Base-by-base conservation (phyloP, 2,888 invertebrate species). In the Nomada fucata region DNA sequence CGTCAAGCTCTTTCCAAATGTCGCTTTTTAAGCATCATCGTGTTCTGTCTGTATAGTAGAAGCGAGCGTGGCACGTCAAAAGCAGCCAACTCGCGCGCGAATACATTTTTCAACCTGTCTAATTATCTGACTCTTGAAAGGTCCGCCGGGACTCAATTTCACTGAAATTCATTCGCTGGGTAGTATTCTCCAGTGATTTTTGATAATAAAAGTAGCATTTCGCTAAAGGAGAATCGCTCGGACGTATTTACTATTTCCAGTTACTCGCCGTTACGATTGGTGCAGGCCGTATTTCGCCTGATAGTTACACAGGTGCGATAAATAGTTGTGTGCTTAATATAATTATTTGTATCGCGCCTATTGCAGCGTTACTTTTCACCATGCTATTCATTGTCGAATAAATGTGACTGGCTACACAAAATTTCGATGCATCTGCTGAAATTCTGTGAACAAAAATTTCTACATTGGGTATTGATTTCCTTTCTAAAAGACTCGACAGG, bases 51-150 rank as follows among this genome's bases (percentile, higher is more conserved):
- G 79, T 73, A 69, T 42, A 53, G 44, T 55, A 20, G 63, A 72
- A 63, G 60, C 42, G 53, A 50, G 13, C 57, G 59, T 63, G 36
- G 26, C 65, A 13, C 75, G 47, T 80, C 70, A 82, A 80, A 76
- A 72, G 68, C 63, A 60, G 42, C 26, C 18, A 65, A 67, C 57
- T 67, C 65, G 78, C 77, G 67, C 76, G 82, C 60, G 70, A 82
- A 83, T 80, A 85, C 87, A 87, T 88, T 87, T 87, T 88, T 87
- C 87, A 88, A 80, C 73, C 87, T 86, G 86, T 86, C 88, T 89
- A 88, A 88, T 88, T 88, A 88, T 84, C 76, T 47, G 64, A 64
- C 78, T 79, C 77, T 79, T 77, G 79, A 76, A 89, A 86, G 79
- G 70, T 75, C 65, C 44, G 72, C 15, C 82, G 65, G 81, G 75